These are phyloP conservation scores for Eptesicus fuscus DNA, from an alignment of 2,113 vertebrate genomes.

Conservation along the genomic window DNA sequence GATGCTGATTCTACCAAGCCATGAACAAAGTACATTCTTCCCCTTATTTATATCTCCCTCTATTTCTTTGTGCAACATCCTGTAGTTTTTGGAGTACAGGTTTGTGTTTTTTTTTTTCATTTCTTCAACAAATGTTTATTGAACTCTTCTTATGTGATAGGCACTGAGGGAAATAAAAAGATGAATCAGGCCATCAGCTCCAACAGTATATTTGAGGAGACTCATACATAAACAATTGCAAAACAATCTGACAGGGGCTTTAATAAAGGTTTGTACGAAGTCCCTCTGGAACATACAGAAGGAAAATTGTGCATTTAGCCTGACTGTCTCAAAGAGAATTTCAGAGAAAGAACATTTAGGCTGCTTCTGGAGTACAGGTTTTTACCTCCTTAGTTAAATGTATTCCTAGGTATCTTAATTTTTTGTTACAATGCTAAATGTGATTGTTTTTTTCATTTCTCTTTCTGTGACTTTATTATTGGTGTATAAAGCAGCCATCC, in stretches of 20 bases:
- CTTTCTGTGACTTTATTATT: too few species aligned
- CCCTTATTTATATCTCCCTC: too few species aligned
- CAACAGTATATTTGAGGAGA: background rate
- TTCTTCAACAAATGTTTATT: slow-evolving; percentile 44
- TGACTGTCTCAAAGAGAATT: background rate
- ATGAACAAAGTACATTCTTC: too few species aligned
- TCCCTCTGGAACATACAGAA: background rate
- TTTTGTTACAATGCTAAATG: too few species aligned
- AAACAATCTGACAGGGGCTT: background rate
- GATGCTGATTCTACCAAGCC: too few species aligned
- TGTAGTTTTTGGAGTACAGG: too few species aligned
- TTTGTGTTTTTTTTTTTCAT: background rate
- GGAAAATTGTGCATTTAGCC: background rate
- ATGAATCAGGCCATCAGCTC: background rate
- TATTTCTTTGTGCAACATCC: too few species aligned
- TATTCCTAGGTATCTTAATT: too few species aligned
- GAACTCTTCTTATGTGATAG: slow-evolving; percentile 1
- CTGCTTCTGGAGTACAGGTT: background rate
- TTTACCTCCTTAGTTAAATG: too few species aligned
- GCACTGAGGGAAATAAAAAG: background rate
- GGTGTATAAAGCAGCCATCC: too few species aligned
- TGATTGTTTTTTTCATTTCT: too few species aligned
- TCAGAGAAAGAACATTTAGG: background rate
- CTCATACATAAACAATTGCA: background rate
- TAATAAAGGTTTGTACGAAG: background rate